phyloP scores from a whole-genome alignment of 2,888 invertebrate genomes.

The Strigamia maritima region DNA sequence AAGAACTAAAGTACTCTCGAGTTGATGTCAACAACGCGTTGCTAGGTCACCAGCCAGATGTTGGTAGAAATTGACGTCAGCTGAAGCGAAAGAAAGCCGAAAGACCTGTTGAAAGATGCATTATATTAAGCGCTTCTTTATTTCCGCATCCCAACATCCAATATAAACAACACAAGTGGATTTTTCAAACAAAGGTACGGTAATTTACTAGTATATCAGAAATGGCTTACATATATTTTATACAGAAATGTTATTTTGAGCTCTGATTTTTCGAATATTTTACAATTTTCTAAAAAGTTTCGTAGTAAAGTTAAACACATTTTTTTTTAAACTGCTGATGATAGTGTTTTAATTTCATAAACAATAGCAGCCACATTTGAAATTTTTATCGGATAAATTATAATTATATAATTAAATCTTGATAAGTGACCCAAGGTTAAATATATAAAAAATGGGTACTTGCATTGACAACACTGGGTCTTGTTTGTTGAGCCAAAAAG shows the following conservation, averaged over 20 bases:
- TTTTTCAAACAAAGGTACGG: too few relatives aligned
- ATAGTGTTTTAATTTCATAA: not conserved
- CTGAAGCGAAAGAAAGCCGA: not conserved
- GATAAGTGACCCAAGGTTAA: not conserved
- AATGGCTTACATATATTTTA: too few relatives aligned
- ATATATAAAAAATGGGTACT: not conserved
- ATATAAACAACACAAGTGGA: too few relatives aligned
- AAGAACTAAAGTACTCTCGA: not conserved
- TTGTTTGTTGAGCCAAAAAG: not conserved
- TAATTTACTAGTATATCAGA: too few relatives aligned
- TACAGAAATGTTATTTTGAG: too few relatives aligned
- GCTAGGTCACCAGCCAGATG: not conserved
- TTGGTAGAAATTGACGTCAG: not conserved
- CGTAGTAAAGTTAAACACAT: not conserved
- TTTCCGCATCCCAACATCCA: too few relatives aligned
- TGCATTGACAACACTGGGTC: not conserved
- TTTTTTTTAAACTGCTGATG: not conserved
- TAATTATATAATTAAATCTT: not conserved
- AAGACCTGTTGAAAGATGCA: not conserved
- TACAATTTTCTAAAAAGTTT: not conserved
- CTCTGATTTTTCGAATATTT: too few relatives aligned
- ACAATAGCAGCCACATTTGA: not conserved
- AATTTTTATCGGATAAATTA: not conserved
- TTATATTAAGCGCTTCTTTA: not conserved
- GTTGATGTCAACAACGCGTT: not conserved